Percentiles rank a stretch among this genome's conserved stretches.
Conservation (phyloP, 2,888 invertebrate species). For the Brachyptera risi region DNA sequence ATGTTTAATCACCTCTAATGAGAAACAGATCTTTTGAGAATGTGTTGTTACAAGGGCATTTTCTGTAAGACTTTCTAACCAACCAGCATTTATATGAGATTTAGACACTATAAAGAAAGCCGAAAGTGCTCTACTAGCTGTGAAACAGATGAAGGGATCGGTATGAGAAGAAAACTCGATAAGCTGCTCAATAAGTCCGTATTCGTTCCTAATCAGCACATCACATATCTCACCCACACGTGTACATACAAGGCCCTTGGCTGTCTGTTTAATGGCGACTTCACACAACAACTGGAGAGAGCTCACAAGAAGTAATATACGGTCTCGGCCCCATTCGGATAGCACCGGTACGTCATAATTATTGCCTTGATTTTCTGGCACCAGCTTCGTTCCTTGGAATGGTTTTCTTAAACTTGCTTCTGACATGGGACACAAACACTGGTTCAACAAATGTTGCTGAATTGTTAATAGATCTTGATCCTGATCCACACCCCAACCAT, state of each 20-base stretch:
- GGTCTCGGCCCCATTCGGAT: slow-evolving; percentile 61
- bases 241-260: slow-evolving; percentile 75
- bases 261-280: slow-evolving; percentile 78
- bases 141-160: slow-evolving; percentile 76
- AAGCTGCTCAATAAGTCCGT: slow-evolving; percentile 79
- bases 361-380: slow-evolving; percentile 28
- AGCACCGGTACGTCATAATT: slow-evolving; percentile 40
- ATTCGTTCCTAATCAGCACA: slow-evolving; percentile 72
- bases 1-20: slow-evolving; percentile 77
- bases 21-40: slow-evolving; percentile 72
- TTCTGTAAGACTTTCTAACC: slow-evolving; percentile 64
- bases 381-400: slow-evolving; percentile 57
- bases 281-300: slow-evolving; percentile 80
- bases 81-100: slow-evolving; percentile 72
- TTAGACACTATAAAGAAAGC: slow-evolving; percentile 81
- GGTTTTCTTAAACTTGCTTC: slow-evolving; percentile 66
- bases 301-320: slow-evolving; percentile 72
- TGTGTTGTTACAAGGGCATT: slow-evolving; percentile 56
- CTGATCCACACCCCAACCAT: slow-evolving; percentile 40
- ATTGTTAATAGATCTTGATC: slow-evolving; percentile 55
- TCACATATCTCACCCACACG: slow-evolving; percentile 76
- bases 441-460: slow-evolving; percentile 64
- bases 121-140: slow-evolving; percentile 73
- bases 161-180: slow-evolving; percentile 72
- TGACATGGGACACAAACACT: slow-evolving; percentile 73